phyloP scores from a whole-genome alignment of 2,888 invertebrate genomes.

The Lottia gigantea region DNA sequence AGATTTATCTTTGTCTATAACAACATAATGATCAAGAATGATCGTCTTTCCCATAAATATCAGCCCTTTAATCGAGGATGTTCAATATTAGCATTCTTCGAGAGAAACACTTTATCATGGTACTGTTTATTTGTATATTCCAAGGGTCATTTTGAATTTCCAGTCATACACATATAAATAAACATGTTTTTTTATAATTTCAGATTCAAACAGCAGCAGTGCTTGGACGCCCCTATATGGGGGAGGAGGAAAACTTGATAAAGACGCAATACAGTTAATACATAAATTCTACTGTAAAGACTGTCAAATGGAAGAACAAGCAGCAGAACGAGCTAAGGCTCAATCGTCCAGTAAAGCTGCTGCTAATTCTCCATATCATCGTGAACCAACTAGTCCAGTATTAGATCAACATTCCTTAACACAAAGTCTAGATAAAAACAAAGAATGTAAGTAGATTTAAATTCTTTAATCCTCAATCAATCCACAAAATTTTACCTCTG shows the following conservation, averaged over 20 bases:
- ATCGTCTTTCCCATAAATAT: too few relatives aligned
- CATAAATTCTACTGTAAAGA: conserved; percentile 64
- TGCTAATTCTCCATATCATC: conserved; percentile 23
- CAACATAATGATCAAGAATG: too few relatives aligned
- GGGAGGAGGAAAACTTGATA: conserved; percentile 48
- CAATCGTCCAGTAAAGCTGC: conserved; percentile 23
- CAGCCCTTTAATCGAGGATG: too few relatives aligned
- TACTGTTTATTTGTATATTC: too few relatives aligned
- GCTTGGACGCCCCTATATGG: conserved; percentile 60
- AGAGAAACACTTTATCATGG: too few relatives aligned
- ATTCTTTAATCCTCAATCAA: neutral
- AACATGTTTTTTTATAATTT: conserved; percentile 22
- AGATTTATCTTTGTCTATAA: too few relatives aligned
- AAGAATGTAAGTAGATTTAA: conserved; percentile 86
- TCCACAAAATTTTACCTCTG: neutral
- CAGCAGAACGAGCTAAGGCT: conserved; percentile 27
- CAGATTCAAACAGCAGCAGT: conserved; percentile 53
- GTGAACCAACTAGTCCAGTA: conserved; percentile 72
- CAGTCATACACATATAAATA: neutral
- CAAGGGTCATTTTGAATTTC: too few relatives aligned
- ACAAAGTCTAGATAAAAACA: conserved; percentile 94
- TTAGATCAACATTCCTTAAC: conserved; percentile 95
- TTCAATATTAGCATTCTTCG: too few relatives aligned
- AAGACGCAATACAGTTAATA: conserved; percentile 59
- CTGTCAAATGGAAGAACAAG: conserved; percentile 59